phyloP scores from a whole-genome alignment of 2,797 vertebrate species.

The Selene dorsalis region DNA sequence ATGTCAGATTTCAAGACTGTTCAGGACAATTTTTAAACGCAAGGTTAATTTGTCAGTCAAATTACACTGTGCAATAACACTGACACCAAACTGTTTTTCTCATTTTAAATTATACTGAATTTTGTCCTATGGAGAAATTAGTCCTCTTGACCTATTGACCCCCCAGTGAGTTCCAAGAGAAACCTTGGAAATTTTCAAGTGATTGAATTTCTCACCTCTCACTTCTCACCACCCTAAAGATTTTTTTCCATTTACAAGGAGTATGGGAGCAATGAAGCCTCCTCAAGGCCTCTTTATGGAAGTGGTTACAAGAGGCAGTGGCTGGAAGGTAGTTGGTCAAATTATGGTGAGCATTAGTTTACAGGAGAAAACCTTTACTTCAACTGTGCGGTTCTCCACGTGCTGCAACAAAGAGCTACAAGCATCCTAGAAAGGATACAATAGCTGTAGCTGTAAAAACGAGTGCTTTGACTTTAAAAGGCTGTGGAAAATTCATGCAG shows the following conservation, averaged over 20 bases:
- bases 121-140: not conserved
- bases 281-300: not conserved
- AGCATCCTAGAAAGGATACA: not conserved
- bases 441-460: conserved; percentile 26
- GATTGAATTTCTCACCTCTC: conserved; percentile 12
- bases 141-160: conserved; percentile 18
- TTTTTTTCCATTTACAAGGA: not conserved
- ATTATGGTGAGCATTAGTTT: not conserved
- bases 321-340: not conserved
- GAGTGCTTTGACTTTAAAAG: conserved; percentile 18
- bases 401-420: conserved; percentile 13
- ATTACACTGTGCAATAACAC: not conserved
- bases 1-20: not conserved
- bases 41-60: not conserved
- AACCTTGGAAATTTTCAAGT: not conserved
- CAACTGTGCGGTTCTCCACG: not conserved
- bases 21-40: not conserved
- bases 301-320: not conserved
- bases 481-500: conserved; percentile 16
- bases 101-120: not conserved
- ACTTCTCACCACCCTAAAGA: not conserved
- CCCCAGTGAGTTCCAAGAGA: not conserved
- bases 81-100: not conserved
- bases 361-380: not conserved
- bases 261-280: not conserved